phyloP scores from a whole-genome alignment of 2,888 invertebrate species.

The Drosophila hamatofila region DNA sequence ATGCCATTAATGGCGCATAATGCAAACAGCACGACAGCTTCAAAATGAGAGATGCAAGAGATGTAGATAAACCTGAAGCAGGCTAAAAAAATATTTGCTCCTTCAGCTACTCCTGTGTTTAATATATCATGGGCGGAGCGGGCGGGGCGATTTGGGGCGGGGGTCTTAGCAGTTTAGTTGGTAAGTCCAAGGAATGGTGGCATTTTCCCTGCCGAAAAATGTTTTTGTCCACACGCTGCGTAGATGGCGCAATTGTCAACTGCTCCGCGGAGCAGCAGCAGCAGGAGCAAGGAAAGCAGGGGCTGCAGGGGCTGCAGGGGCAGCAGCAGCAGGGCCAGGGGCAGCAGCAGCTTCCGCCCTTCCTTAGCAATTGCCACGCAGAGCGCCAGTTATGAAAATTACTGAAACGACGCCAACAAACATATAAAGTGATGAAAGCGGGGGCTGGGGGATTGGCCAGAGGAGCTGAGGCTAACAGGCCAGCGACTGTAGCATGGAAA shows the following conservation, averaged over 20 bases:
- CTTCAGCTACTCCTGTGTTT: conserved; percentile 42
- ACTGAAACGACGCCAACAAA: conserved; percentile 77
- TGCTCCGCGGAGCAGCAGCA: conserved; percentile 37
- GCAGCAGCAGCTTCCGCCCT: conserved; percentile 15
- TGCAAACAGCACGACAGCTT: conserved; percentile 60
- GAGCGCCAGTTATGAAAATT: conserved; percentile 78
- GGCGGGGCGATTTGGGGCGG: background rate
- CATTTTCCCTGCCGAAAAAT: conserved; percentile 65
- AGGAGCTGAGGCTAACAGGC: conserved; percentile 5
- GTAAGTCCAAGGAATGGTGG: conserved; percentile 18
- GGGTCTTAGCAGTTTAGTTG: background rate
- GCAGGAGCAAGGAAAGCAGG: conserved; percentile 3
- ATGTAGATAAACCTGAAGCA: conserved; percentile 52
- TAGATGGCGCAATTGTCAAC: conserved; percentile 67
- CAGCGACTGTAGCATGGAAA: conserved; percentile 35
- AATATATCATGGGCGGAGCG: conserved; percentile 27
- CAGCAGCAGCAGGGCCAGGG: background rate
- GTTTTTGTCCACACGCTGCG: conserved; percentile 71
- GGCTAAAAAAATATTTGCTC: conserved; percentile 63
- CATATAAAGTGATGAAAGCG: conserved; percentile 43
- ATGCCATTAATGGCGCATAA: conserved; percentile 73
- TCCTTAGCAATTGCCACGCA: conserved; percentile 29
- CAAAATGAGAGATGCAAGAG: conserved; percentile 52
- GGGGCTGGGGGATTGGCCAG: conserved; percentile 3
- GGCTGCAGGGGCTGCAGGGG: background rate